Evolutionary conservation across 2,888 invertebrate genomes (phyloP), one percentile per base, ranked within the genome.

Genomic region (Thymelicus sylvestris): DNA sequence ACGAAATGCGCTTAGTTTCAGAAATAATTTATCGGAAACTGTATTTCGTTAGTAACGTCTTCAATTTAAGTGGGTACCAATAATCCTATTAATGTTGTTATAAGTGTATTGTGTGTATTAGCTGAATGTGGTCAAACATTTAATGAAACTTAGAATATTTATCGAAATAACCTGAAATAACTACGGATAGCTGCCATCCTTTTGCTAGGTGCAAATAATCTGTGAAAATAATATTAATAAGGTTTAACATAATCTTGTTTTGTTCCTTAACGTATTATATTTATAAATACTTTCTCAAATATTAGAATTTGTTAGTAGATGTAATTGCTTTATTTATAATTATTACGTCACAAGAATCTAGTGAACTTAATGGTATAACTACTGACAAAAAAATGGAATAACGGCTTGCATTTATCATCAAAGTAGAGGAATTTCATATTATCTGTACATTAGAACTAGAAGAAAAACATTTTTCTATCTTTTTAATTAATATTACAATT

Each of bases 1-100:
- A 62, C 12, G 41, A 7, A 31, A 44, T 24, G 41, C 15, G n/a
- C 59, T 52, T 24, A 41, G 38, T 52, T 41, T 10, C 60, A 65
- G 64, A 59, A 69, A 64, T 69, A 62, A 48, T 38, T 15, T 64
- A 31, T 47, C 7, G 19, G 38, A 24, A 64, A 64, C 63, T 48
- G 47, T n/a, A 5, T 31, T 1, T 31, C 1, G n/a, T 7, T 31
- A 31, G n/a, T 7, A 6, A 59, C n/a, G 7, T 15, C 10, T 12
- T 19, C 15, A 7, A 8, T 12, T 19, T 24, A 24, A 24, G 55
- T 55, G 55, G 19, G 52, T 24, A 55, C 2, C 19, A 24, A 52
- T 52, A 24, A 55, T 55, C 24, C 55, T 55, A 55, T 31, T 55
- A 55, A 55, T 55, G 8, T 19, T 55, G 8, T 19, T 19, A 24